These are phyloP conservation scores for Lepas anatifera DNA, from an alignment of 2,888 invertebrate genomes.

Conservation along the genomic window DNA sequence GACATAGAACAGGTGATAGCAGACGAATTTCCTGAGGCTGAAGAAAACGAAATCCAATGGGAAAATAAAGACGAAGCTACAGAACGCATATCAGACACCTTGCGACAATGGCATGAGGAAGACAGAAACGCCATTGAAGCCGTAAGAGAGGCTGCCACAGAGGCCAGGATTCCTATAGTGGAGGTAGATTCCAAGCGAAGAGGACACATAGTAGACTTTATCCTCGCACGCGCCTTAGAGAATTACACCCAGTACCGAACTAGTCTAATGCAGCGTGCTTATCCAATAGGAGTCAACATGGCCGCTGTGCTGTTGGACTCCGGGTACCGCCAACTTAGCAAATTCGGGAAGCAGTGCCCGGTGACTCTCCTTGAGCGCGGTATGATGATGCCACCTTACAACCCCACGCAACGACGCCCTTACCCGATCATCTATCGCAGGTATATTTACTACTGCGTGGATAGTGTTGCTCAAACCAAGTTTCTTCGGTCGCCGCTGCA, in stretches of 20 bases:
- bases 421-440: not conserved
- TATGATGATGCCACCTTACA: not conserved
- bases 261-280: not conserved
- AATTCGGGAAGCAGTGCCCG: constrained; percentile 51
- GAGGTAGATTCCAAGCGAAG: not conserved
- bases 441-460: not conserved
- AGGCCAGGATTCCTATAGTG: not conserved
- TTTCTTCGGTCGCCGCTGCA: not conserved
- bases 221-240: not conserved
- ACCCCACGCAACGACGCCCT: not conserved
- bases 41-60: not conserved
- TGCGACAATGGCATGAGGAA: not conserved
- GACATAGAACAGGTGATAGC: not conserved
- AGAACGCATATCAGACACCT: not conserved
- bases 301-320: constrained; percentile 43
- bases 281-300: not conserved
- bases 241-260: not conserved
- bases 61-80: not conserved
- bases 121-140: not conserved
- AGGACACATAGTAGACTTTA: not conserved
- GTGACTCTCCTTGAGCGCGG: constrained; percentile 32
- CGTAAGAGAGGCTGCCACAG: not conserved
- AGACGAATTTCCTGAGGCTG: not conserved
- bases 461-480: not conserved
- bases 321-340: constrained; percentile 50